Base-by-base conservation (phyloP, 1,140 invertebrate genomes). In the Solenopsis fugax region DNA sequence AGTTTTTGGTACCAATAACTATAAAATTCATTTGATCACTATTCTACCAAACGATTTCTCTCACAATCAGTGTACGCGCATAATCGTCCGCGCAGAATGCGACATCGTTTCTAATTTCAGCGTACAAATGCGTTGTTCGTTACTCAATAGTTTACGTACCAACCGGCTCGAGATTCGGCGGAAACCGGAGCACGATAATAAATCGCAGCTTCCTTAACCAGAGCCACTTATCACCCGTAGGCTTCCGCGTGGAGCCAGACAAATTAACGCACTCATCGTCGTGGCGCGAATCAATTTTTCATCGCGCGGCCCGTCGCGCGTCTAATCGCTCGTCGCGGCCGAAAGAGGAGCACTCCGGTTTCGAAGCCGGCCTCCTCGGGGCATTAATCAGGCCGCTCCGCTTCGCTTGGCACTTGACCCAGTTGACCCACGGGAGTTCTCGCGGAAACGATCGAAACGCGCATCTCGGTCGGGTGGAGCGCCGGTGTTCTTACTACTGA, bases 161-260 rank as follows among this genome's bases (percentile, higher is more conserved):
- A 67, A 71, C 29, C 45, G 45, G 52, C 50, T 41, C 34, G 60
- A 3, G 41, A 45, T 48, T 56, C 64, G 34, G 4, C 64, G 77
- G 77, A 80, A 80, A 60, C 41, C 5, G 48, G 45, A 71, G 34
- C 5, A n/a, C 65, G 64, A 71, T 54, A 71, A 81, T 82, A 82
- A 72, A 0, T 45, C 64, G 54, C 67, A 48, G 69, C 7, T 84
- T 84, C 69, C 69, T 60, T 48, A 16, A 7, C 10, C 6, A 56
- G 37, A n/a, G n/a, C 0, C 52, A 72, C 52, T 82, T 82, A 82
- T 82, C 67, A 18, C 41, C 7, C 64, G 67, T 69, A n/a, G 24
- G 18, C 21, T 60, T 29, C 12, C 6, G 67, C 67, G 37, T 48
- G 7, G 29, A 58, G 56, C 29, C n/a, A 16, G 52, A 73, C 52